Conservation (phyloP, 2,797 vertebrate genomes). For the Syndactyla subalaris region DNA sequence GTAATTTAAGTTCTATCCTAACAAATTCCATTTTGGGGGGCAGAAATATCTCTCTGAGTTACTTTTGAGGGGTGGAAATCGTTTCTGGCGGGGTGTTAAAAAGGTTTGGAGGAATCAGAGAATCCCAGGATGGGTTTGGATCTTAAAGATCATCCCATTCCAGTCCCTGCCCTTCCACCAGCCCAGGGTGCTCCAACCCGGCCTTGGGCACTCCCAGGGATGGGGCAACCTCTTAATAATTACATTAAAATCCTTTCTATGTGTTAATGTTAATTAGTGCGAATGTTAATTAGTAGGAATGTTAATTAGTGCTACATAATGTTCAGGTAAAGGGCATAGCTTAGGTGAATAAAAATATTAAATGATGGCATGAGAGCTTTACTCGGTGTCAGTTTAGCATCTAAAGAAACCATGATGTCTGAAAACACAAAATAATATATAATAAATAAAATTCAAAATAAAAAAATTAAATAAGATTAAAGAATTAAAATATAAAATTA, state of each 20-base stretch:
- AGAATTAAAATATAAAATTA: too few relatives aligned
- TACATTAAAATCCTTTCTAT: not conserved
- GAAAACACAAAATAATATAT: not conserved
- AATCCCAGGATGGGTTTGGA: too few relatives aligned
- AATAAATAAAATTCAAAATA: too few relatives aligned
- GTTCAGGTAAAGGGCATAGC: not conserved
- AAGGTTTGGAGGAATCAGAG: too few relatives aligned
- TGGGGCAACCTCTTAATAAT: not conserved
- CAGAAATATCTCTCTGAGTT: too few relatives aligned
- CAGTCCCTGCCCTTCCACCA: accelerated
- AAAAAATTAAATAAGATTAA: too few relatives aligned
- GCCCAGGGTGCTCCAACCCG: accelerated
- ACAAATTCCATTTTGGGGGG: too few relatives aligned
- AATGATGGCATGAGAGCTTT: not conserved
- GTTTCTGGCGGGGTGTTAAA: too few relatives aligned
- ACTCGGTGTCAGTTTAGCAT: not conserved
- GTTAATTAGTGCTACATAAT: not conserved
- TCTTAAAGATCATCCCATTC: not conserved
- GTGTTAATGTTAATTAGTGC: not conserved
- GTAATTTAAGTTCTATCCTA: too few relatives aligned
- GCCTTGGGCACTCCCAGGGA: not conserved
- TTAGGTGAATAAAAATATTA: not conserved
- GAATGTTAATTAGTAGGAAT: not conserved
- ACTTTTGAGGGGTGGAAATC: too few relatives aligned
- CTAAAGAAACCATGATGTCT: not conserved